Evolutionary conservation across 1,140 invertebrate genomes (phyloP), one percentile per base, ranked within the genome.

Genomic region (Drosophila ficusphila): DNA sequence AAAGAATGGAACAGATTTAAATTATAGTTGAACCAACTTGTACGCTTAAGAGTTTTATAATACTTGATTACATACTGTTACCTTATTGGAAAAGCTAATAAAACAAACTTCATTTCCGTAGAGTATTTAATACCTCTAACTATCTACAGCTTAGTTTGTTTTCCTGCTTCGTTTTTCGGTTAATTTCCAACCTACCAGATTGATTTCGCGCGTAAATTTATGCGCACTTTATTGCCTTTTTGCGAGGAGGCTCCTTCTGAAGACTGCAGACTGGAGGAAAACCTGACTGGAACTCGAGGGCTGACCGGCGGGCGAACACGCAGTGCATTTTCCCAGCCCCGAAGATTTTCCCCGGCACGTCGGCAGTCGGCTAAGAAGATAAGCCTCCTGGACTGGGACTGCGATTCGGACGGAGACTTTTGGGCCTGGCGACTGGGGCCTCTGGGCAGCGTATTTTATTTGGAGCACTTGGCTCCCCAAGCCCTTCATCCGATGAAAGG

Each of bases 201-300:
- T 81, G 81, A 86, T 85, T 85, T 85, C 64, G 72, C 81, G 81
- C 76, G 76, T 86, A 85, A 81, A 76, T 86, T 85, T 85, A 76
- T 81, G 81, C 81, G 81, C 75, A 81, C 72, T 86, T 86, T 86
- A 73, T 78, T 69, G 81, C 81, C 60, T 69, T 86, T 86, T 31
- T 51, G 38, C 48, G 16, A 64, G 54, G 60, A 79, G 58, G 58
- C 65, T 81, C 49, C 71, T 51, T 29, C 36, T 9, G n/a, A 27
- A 14, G 31, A 18, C 14, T n/a, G 12, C 1, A 14, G 19, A 38
- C 9, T 12, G 12, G n/a, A 9, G 16, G 31, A 31, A 39, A 38
- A 36, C 8, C 31, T 53, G 36, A 53, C 53, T 34, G 42, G 21
- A 34, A 31, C 16, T n/a, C 2, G 8, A 33, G 41, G 41, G n/a